phyloP scores from a whole-genome alignment of 2,797 vertebrate species.

The Trichosurus vulpecula region DNA sequence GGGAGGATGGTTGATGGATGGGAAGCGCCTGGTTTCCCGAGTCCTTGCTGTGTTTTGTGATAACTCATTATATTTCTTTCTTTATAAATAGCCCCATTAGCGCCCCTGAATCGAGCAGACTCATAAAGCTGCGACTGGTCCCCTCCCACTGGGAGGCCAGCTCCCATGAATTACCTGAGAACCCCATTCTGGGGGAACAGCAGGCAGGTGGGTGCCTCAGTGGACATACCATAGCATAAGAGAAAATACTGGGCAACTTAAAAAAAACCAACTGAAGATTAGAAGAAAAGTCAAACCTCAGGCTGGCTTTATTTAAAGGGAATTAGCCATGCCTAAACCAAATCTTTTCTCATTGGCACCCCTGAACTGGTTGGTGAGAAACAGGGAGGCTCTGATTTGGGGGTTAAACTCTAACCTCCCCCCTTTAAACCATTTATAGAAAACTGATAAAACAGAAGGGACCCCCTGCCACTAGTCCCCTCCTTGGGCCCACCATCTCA shows the following conservation, averaged over 20 bases:
- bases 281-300: slow-evolving; percentile 78
- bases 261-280: slow-evolving; percentile 62
- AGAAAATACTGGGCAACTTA: slow-evolving; percentile 63
- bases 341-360: slow-evolving; percentile 75
- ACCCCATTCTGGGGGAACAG: slow-evolving; percentile 68
- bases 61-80: slow-evolving; percentile 89
- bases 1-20: slow-evolving; percentile 86
- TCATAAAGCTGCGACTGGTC: slow-evolving; percentile 85
- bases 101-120: slow-evolving; percentile 82
- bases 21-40: slow-evolving; percentile 82
- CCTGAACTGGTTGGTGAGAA: slow-evolving; percentile 71
- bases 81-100: slow-evolving; percentile 90
- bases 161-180: slow-evolving; percentile 84
- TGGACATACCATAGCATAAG: neutral
- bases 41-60: slow-evolving; percentile 87
- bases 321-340: slow-evolving; percentile 77
- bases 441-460: slow-evolving; percentile 84
- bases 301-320: slow-evolving; percentile 83
- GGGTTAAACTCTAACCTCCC: slow-evolving; percentile 82
- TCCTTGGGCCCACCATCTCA: slow-evolving; percentile 80
- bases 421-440: slow-evolving; percentile 87
- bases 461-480: slow-evolving; percentile 55
- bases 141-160: slow-evolving; percentile 77
- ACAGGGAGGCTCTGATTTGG: slow-evolving; percentile 80
- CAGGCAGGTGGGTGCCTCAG: slow-evolving; percentile 29